Conservation (phyloP, 1,140 invertebrate species). For the Aplysia californica region DNA sequence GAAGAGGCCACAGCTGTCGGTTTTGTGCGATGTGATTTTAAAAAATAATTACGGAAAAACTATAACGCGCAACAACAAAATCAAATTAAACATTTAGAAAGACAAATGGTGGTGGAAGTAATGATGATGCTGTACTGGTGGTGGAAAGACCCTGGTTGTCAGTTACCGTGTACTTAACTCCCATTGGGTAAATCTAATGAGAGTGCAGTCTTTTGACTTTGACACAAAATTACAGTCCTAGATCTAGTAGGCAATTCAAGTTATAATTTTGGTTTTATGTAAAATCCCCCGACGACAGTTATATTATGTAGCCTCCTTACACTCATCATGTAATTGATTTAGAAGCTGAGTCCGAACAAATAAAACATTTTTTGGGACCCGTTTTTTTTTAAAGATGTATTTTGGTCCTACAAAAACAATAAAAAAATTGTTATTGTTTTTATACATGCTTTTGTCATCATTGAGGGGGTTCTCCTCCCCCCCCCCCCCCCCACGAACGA, state of each 20-base stretch:
- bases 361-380: no score
- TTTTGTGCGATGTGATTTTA: no score
- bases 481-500: not conserved
- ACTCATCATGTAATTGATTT: not conserved
- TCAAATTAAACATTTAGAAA: no score
- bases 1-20: no score
- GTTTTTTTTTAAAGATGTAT: no score
- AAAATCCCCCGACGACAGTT: not conserved
- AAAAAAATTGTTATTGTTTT: not conserved
- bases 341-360: no score
- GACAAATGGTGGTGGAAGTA: no score
- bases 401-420: not conserved
- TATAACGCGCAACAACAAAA: no score
- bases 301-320: not conserved
- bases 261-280: no score
- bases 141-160: not conserved
- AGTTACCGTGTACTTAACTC: not conserved
- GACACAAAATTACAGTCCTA: not conserved
- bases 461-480: not conserved
- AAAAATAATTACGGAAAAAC: no score
- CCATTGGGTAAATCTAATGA: no score
- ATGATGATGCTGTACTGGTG: no score
- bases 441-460: not conserved
- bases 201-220: not conserved
- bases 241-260: not conserved